phyloP scores from a whole-genome alignment of 2,888 invertebrate species.

The Aspidiotus destructor region DNA sequence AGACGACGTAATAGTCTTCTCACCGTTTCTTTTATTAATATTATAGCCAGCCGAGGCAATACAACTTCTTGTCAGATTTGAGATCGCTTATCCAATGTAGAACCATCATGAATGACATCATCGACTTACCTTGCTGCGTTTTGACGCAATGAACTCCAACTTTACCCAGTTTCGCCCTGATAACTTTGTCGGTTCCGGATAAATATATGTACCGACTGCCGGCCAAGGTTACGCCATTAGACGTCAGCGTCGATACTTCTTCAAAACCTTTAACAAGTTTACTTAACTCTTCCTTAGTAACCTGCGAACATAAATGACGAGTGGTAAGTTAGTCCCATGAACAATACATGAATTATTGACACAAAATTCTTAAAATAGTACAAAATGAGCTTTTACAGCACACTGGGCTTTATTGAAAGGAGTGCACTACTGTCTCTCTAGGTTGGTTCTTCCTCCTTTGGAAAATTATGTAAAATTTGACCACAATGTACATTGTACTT shows the following conservation, averaged over 20 bases:
- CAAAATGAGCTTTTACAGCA: neutral
- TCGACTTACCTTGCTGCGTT: slow-evolving; percentile 73
- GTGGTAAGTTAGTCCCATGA: too few relatives aligned
- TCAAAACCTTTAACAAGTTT: slow-evolving; percentile 85
- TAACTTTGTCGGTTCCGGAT: slow-evolving; percentile 85
- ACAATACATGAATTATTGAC: neutral
- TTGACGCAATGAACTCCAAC: slow-evolving; percentile 94
- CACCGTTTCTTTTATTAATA: too few relatives aligned
- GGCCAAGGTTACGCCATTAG: slow-evolving; percentile 83
- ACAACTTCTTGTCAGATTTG: too few relatives aligned
- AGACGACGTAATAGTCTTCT: too few relatives aligned
- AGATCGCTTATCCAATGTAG: too few relatives aligned
- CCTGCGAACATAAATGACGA: slow-evolving; percentile 47
- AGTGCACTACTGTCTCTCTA: too few relatives aligned
- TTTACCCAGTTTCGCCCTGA: slow-evolving; percentile 87
- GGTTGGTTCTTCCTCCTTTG: too few relatives aligned
- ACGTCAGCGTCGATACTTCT: slow-evolving; percentile 78
- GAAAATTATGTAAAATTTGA: too few relatives aligned
- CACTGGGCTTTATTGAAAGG: too few relatives aligned
- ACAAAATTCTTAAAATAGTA: neutral
- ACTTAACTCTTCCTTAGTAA: slow-evolving; percentile 82
- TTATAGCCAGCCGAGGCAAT: too few relatives aligned
- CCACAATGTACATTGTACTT: too few relatives aligned
- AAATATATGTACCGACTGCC: slow-evolving; percentile 90
- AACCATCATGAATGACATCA: too few relatives aligned